A percentile compares a stretch with the other conserved stretches of the same genome.
phyloP scores from a whole-genome alignment of 2,888 invertebrate genomes.

The Apotomis capreana region DNA sequence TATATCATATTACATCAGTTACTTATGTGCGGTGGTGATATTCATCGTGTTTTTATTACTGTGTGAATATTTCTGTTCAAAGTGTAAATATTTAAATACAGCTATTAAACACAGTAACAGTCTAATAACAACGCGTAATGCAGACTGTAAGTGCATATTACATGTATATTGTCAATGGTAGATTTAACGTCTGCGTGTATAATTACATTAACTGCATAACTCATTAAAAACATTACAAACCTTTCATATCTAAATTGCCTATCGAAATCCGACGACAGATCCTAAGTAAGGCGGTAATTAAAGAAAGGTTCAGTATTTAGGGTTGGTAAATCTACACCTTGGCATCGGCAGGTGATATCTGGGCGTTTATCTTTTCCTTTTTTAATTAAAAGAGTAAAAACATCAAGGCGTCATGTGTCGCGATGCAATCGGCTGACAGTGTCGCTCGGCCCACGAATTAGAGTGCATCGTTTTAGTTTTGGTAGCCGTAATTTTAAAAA shows the following conservation, averaged over 20 bases:
- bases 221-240: constrained; percentile 31
- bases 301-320: constrained; percentile 63
- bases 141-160: not conserved
- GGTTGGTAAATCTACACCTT: constrained; percentile 78
- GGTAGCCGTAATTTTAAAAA: no score
- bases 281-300: constrained; percentile 55
- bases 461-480: constrained; percentile 20
- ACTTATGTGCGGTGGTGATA: no score
- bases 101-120: no score
- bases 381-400: constrained; percentile 63
- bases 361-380: constrained; percentile 60
- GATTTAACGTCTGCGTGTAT: not conserved
- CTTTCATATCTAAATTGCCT: constrained; percentile 39
- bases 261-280: constrained; percentile 43
- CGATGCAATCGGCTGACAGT: constrained; percentile 63
- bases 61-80: no score
- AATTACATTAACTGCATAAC: constrained; percentile 8
- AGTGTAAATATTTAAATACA: no score
- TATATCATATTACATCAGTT: no score
- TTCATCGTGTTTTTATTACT: no score
- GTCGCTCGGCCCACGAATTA: constrained; percentile 5
- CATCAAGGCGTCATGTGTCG: constrained; percentile 72
- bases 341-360: constrained; percentile 75
- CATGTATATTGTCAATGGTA: constrained; percentile 2
- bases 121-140: no score